Conservation (phyloP, 2,797 vertebrate genomes). For the Danio tinwini region DNA sequence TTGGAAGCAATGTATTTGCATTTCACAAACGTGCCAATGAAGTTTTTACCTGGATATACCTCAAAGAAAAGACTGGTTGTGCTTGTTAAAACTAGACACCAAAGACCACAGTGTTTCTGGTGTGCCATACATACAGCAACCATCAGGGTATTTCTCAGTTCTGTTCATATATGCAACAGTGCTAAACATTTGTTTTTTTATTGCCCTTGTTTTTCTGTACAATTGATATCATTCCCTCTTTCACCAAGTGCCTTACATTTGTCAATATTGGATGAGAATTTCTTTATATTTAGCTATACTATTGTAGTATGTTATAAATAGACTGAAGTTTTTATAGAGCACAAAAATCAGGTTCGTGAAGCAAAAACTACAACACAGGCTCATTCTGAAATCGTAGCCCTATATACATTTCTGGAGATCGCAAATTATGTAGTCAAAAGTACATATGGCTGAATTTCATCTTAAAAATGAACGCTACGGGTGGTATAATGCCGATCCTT, state of each 20-base stretch:
- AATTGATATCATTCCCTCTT: background rate
- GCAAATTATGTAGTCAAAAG: too few relatives aligned
- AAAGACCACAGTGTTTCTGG: background rate
- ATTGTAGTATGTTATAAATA: background rate
- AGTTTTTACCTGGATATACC: conserved; percentile 29
- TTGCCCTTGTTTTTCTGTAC: background rate
- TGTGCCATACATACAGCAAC: conserved; percentile 30
- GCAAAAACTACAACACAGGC: too few relatives aligned
- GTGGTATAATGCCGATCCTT: too few relatives aligned
- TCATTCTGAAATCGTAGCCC: too few relatives aligned
- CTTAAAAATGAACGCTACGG: too few relatives aligned
- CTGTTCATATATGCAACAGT: conserved; percentile 2
- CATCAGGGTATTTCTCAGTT: conserved; percentile 13
- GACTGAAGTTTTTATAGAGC: background rate
- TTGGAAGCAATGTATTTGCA: conserved; percentile 4
- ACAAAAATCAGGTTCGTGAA: too few relatives aligned
- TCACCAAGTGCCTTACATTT: conserved; percentile 19
- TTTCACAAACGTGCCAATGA: background rate
- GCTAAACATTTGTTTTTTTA: background rate
- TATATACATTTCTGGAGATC: too few relatives aligned
- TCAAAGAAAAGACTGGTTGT: background rate
- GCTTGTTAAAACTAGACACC: background rate
- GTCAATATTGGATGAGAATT: background rate
- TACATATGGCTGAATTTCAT: too few relatives aligned
- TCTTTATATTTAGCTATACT: conserved; percentile 5